Evolutionary conservation across 2,888 invertebrate genomes (phyloP).

Genomic region (Prosopocoilus inquinatus): DNA sequence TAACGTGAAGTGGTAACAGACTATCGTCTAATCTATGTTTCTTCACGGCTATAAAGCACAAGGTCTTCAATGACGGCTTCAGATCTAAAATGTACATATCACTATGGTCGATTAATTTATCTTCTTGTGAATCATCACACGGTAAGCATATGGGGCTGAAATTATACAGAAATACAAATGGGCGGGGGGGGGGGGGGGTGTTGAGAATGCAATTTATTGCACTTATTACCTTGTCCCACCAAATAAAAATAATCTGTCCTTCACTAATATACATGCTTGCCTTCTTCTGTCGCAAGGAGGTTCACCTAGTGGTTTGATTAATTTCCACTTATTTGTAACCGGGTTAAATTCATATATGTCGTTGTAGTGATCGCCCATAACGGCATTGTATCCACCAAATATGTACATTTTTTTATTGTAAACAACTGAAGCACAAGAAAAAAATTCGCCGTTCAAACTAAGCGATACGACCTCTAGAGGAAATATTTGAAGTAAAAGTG

Average conservation of each 20-base stretch:
- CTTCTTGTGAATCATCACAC: conserved; percentile 46
- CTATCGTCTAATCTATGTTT: conserved; percentile 64
- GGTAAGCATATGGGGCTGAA: conserved; percentile 22
- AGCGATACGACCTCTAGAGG: too few relatives aligned
- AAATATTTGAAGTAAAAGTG: too few relatives aligned
- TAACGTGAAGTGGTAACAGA: conserved; percentile 62
- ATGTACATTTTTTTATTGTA: conserved; percentile 77
- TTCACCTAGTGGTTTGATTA: conserved; percentile 58
- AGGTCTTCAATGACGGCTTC: conserved; percentile 69
- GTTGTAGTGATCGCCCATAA: conserved; percentile 74
- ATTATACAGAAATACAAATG: conserved; percentile 1
- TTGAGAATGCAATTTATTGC: too few relatives aligned
- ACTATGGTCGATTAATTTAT: conserved; percentile 72
- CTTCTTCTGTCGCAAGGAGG: conserved; percentile 66
- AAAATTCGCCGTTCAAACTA: too few relatives aligned
- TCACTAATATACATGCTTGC: conserved; percentile 78
- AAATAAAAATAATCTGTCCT: conserved; percentile 75
- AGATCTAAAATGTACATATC: conserved; percentile 83
- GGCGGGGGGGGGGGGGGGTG: too few relatives aligned
- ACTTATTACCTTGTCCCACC: conserved; percentile 79
- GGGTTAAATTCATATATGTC: conserved; percentile 77
- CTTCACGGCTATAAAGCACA: conserved; percentile 66
- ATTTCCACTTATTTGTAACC: conserved; percentile 60
- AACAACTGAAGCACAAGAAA: conserved; percentile 62
- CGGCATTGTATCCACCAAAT: conserved; percentile 88